These are phyloP conservation scores for Meta bourneti DNA, from an alignment of 2,888 invertebrate genomes.

Conservation along the genomic window DNA sequence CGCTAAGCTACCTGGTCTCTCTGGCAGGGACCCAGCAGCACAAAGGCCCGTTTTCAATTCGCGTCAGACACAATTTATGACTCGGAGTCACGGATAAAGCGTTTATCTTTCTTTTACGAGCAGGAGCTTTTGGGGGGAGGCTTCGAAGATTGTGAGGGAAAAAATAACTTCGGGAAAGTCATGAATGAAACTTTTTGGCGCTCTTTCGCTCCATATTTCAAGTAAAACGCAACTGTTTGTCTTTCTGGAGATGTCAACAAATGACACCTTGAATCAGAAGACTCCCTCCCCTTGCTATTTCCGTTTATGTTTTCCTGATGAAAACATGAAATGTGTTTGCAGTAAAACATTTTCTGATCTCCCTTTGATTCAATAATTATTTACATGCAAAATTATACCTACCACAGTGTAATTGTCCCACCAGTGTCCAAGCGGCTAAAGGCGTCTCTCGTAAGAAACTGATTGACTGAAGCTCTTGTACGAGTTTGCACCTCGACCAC, in stretches of 20 bases:
- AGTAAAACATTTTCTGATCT: too few relatives aligned
- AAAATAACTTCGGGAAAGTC: background rate
- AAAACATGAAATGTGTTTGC: too few relatives aligned
- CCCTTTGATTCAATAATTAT: too few relatives aligned
- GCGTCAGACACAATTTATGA: constrained; percentile 71
- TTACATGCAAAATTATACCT: too few relatives aligned
- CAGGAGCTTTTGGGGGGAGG: background rate
- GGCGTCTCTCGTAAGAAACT: too few relatives aligned
- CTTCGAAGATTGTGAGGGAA: background rate
- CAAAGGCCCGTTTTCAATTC: constrained; percentile 58
- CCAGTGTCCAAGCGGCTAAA: too few relatives aligned
- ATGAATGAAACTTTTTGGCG: constrained; percentile 31
- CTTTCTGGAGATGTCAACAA: background rate
- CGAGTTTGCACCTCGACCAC: too few relatives aligned
- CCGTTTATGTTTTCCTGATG: too few relatives aligned
- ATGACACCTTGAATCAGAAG: background rate
- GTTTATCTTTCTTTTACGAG: constrained; percentile 70
- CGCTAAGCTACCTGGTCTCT: constrained; percentile 2
- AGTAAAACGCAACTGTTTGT: constrained; percentile 1
- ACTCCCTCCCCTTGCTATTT: background rate
- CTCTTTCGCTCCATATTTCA: background rate
- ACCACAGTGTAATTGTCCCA: too few relatives aligned
- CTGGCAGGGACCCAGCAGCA: constrained; percentile 28
- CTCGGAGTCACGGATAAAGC: constrained; percentile 44
- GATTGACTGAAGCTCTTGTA: too few relatives aligned